Base-by-base conservation (phyloP, 2,113 vertebrate species). In the Rhadina sibilatrix region DNA sequence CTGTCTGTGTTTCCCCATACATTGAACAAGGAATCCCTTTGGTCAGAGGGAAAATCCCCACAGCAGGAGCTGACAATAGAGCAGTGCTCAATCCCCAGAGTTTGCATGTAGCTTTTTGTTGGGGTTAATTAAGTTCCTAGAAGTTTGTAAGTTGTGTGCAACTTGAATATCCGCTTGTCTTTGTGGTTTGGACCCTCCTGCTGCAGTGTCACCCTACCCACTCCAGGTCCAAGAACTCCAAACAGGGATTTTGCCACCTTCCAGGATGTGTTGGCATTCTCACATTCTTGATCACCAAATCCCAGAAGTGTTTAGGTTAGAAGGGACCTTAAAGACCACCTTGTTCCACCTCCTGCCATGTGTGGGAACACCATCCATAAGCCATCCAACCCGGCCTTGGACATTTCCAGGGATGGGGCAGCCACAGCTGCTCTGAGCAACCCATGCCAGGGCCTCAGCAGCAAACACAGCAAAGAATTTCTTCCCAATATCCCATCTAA, bases 191-290 rank as follows among this genome's bases (percentile, higher is more conserved):
- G 18, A 40, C 20, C 13, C 68, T 80, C 40, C 56, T 87, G 50
- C 65, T 82, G n/a, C 37, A 30, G 38, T 20, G 37, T 75, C 57
- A 38, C 30, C 25, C 44, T 25, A 17, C 9, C 30, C 4, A 0
- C 7, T 15, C 22, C 0, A 0, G n/a, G 19, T 33, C n/a, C 40
- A 42, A 3, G 28, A 71, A 71, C 16, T 60, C 37, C 1, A 3
- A 42, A 10, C 2, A 16, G n/a, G 42, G 66, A 28, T 78, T 83
- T 53, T 56, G 75, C 69, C 54, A 38, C 0, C 0, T 17, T 38
- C 25, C 31, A 9, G 3, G 5, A 52, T 50, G 28, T 6, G 5
- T 9, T 63, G 63, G 28, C 63, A 50, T 38, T 69, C 9, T 5
- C 16, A 12, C 3, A 6, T 50, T 50, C 57, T 35, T 63, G 37